Base-by-base conservation (phyloP, 2,888 invertebrate species). In the Leuctra nigra region DNA sequence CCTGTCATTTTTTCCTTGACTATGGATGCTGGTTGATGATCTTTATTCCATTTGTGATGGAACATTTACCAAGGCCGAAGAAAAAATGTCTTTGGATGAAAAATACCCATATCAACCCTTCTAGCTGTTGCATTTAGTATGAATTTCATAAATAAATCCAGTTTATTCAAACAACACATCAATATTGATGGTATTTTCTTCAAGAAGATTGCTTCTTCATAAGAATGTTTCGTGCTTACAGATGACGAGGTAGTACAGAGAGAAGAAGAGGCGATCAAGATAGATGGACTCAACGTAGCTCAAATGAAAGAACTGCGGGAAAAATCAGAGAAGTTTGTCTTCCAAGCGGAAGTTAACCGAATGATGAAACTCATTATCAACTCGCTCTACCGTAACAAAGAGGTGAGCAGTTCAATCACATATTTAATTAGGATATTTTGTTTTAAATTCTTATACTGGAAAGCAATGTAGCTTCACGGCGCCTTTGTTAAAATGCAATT, bases 331-430 rank as follows among this genome's bases (percentile, higher is more conserved):
- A 92, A 89, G 71, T 88, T 83, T 70, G 81, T 84, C 23, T 98
- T 97, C 79, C 93, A 99, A 77, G 96, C 99, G 0, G 99, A 99
- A 77, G 99, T 99, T 39, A 96, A 96, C 76, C 88, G 98, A 58
- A 97, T 99, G 96, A 99, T 99, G 99, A 99, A 99, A 74, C 83
- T 99, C 59, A 99, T 99, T 73, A 99, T 99, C 71, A 99, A 99
- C 77, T 99, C 99, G 7, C 78, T 99, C 7, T 99, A 99, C 75
- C 84, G 95, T 66, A 99, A 99, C 74, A 99, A 99, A 76, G 99
- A 99, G 79, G 89, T 87, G 68, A 64, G 68, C n/a, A n/a, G n/a
- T n/a, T n/a, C n/a, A n/a, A n/a, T n/a, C n/a, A n/a, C n/a, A n/a
- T n/a, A n/a, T n/a, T n/a, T n/a, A n/a, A n/a, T n/a, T n/a, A n/a